phyloP scores from a whole-genome alignment of 1,140 invertebrate genomes.

The Eulimnadia texana region DNA sequence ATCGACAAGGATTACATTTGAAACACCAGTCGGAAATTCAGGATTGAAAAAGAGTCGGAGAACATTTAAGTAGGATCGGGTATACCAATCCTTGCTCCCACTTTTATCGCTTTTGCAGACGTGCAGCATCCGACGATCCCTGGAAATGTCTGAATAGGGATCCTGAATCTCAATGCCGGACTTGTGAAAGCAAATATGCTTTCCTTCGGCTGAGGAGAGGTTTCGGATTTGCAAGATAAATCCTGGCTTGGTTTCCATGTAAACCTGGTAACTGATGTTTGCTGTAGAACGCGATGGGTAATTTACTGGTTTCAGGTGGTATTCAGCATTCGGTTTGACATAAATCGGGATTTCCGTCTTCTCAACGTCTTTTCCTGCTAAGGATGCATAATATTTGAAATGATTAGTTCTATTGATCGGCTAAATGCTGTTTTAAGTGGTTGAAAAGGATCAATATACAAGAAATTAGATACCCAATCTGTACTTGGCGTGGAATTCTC shows the following conservation, averaged over 20 bases:
- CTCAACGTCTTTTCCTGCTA: background rate
- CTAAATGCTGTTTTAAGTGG: background rate
- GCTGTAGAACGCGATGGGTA: background rate
- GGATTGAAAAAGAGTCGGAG: background rate
- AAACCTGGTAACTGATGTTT: background rate
- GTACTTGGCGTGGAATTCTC: slow-evolving; percentile 43
- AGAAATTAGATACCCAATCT: slow-evolving; percentile 43
- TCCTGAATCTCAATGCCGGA: background rate
- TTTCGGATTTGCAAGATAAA: background rate
- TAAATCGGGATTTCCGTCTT: background rate
- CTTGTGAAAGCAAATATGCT: background rate
- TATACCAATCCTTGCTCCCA: background rate
- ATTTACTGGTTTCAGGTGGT: background rate
- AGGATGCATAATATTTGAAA: background rate
- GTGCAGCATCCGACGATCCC: background rate
- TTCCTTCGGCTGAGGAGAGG: background rate
- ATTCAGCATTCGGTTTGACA: background rate
- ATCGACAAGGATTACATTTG: background rate
- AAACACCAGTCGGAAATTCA: background rate
- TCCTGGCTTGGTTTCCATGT: background rate
- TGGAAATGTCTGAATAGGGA: background rate
- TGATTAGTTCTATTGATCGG: background rate
- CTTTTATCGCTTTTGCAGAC: background rate
- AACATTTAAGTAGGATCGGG: background rate
- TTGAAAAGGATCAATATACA: background rate